Conservation (phyloP, 2,797 vertebrate genomes). For the Clarias laeviceps region DNA sequence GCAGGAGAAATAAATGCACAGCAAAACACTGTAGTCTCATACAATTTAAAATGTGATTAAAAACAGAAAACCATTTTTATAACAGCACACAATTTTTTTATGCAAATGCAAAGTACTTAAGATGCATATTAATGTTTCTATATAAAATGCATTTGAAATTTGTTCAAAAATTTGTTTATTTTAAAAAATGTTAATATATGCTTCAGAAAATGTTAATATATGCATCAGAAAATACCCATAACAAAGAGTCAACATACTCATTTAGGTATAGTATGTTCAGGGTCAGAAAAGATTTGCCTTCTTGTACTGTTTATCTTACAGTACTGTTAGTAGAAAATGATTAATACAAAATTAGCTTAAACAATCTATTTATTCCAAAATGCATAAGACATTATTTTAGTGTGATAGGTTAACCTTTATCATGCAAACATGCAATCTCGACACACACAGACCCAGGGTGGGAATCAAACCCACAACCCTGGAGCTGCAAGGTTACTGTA, state of each 20-base stretch:
- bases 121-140: not conserved
- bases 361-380: conserved; percentile 32
- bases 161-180: no score
- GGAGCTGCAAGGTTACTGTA: no score
- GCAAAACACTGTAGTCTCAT: not conserved
- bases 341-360: conserved; percentile 26
- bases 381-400: conserved; percentile 6
- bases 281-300: not conserved
- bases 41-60: not conserved
- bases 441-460: no score
- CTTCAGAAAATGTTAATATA: not conserved
- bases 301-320: conserved; percentile 60
- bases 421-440: not conserved
- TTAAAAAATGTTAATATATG: no score
- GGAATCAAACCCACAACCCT: no score
- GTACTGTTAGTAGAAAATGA: conserved; percentile 41
- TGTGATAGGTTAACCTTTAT: conserved; percentile 16
- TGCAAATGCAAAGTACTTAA: not conserved
- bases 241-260: not conserved
- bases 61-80: not conserved
- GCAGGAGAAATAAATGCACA: not conserved
- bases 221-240: not conserved
- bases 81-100: not conserved
- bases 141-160: not conserved
- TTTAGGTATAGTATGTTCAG: conserved; percentile 74